phyloP scores from a whole-genome alignment of 2,797 vertebrate genomes.

The Limnodromus scolopaceus region DNA sequence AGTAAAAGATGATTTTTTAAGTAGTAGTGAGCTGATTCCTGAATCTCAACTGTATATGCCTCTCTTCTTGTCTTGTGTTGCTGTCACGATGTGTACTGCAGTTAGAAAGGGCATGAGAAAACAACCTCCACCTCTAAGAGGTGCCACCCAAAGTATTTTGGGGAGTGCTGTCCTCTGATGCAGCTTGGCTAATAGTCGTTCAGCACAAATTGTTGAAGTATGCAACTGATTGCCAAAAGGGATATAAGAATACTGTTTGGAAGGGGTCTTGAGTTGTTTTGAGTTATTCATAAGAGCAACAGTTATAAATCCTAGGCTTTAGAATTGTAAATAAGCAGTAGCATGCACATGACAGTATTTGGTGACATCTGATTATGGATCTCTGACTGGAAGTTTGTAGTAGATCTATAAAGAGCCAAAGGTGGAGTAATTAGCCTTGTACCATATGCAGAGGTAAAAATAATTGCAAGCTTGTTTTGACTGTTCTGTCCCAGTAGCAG shows the following conservation, averaged over 20 bases:
- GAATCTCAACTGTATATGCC: not conserved
- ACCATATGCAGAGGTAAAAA: not conserved
- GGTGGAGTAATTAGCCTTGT: not conserved
- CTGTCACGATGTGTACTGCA: not conserved
- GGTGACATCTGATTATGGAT: not conserved
- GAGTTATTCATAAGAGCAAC: not conserved
- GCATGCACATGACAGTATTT: rapidly evolving
- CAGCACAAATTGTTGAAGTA: not conserved
- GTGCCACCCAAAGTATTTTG: not conserved
- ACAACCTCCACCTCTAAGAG: not conserved
- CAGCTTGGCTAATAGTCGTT: not conserved
- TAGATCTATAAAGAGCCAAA: not conserved
- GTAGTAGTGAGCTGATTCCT: rapidly evolving
- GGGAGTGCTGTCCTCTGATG: not conserved
- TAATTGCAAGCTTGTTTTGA: not conserved
- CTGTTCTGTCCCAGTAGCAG: not conserved
- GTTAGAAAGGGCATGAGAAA: rapidly evolving
- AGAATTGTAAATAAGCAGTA: not conserved
- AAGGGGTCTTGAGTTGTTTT: not conserved
- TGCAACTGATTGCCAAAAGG: not conserved
- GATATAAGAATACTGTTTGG: not conserved
- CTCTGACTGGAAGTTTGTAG: not conserved
- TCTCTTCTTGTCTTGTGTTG: not conserved
- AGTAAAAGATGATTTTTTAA: not conserved
- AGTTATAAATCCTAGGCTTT: not conserved